Conservation (phyloP, 2,888 invertebrate genomes). For the Erynnis tages region DNA sequence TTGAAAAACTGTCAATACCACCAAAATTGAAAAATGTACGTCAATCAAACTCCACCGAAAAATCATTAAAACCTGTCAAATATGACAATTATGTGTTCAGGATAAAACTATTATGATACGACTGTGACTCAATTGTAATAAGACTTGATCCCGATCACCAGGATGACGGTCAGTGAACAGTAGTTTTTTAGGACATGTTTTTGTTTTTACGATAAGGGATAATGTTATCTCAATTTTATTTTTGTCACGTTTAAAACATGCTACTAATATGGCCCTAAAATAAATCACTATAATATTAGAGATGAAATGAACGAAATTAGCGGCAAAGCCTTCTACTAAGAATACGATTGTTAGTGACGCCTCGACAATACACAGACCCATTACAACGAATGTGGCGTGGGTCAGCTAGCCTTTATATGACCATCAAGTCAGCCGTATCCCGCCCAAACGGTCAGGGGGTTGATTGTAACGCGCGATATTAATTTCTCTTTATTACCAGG, state of each 20-base stretch:
- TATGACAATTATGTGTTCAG: too few relatives aligned
- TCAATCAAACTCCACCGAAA: too few relatives aligned
- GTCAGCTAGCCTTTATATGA: conserved; percentile 22
- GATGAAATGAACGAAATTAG: conserved; percentile 10
- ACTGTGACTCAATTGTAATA: too few relatives aligned
- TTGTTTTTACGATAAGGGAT: background rate
- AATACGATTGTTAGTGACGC: conserved; percentile 11
- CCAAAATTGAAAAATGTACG: too few relatives aligned
- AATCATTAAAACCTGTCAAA: too few relatives aligned
- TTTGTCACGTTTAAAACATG: too few relatives aligned
- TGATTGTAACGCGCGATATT: conserved; percentile 54
- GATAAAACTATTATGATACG: too few relatives aligned
- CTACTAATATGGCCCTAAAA: background rate
- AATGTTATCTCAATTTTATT: too few relatives aligned
- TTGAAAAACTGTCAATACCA: too few relatives aligned
- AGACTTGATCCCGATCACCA: too few relatives aligned
- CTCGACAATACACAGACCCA: conserved; percentile 3
- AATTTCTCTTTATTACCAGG: conserved; percentile 71
- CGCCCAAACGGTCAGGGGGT: conserved; percentile 18
- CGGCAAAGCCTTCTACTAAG: conserved; percentile 12
- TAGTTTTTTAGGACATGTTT: too few relatives aligned
- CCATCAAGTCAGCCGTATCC: conserved; percentile 23
- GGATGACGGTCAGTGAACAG: too few relatives aligned
- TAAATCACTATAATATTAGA: conserved; percentile 6
- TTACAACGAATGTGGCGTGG: conserved; percentile 20